Evolutionary conservation across 2,797 vertebrate genomes (phyloP).

Genomic region (Clarias platycephalus): DNA sequence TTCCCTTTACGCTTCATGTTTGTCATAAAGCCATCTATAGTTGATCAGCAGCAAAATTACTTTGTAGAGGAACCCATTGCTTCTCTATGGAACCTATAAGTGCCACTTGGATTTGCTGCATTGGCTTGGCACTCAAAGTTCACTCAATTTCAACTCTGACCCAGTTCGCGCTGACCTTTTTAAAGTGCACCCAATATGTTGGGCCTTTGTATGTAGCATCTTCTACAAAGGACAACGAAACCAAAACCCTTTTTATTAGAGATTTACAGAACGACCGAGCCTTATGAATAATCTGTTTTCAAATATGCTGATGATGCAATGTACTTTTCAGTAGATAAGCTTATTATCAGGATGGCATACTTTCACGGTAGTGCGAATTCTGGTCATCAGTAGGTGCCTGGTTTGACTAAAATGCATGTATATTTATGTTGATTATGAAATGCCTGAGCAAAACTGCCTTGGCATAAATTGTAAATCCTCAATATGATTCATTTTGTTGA

Average conservation of each 20-base stretch:
- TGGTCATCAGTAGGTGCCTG: neutral
- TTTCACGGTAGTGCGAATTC: neutral
- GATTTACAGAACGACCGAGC: neutral
- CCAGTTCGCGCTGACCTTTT: neutral
- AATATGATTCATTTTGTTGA: neutral
- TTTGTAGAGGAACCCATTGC: neutral
- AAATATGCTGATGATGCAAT: neutral
- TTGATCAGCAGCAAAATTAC: neutral
- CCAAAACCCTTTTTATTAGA: neutral
- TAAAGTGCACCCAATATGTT: neutral
- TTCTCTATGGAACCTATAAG: neutral
- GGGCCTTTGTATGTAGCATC: neutral
- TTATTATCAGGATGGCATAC: neutral
- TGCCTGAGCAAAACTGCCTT: neutral
- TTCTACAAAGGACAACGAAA: conserved; percentile 1
- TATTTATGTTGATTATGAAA: conserved; percentile 4
- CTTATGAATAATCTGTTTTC: conserved; percentile 7
- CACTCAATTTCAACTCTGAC: conserved; percentile 3
- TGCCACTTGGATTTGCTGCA: neutral
- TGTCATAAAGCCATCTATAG: neutral
- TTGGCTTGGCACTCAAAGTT: neutral
- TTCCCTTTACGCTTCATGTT: neutral
- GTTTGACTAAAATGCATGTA: neutral
- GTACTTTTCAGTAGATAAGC: neutral
- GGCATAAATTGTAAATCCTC: neutral